phyloP scores from a whole-genome alignment of 1,140 invertebrate genomes.

The Holcopasites calliopsidis region DNA sequence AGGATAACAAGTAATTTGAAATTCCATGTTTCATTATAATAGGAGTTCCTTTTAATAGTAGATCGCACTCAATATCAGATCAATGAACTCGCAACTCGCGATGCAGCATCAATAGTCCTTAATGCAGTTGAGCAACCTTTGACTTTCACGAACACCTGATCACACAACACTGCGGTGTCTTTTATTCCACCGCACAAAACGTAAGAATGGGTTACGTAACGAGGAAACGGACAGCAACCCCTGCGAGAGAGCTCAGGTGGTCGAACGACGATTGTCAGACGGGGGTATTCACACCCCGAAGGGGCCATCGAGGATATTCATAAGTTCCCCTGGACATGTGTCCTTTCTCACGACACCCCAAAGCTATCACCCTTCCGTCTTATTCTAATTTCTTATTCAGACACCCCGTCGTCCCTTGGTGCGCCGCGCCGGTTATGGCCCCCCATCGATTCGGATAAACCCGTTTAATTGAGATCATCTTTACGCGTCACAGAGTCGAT shows the following conservation, averaged over 20 bases:
- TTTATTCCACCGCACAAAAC: constrained; percentile 20
- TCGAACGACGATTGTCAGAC: constrained; percentile 59
- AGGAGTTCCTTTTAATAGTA: too few relatives aligned
- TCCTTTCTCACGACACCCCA: constrained; percentile 68
- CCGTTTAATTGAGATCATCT: constrained; percentile 76
- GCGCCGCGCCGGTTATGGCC: constrained; percentile 63
- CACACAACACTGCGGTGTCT: background rate
- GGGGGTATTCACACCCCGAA: constrained; percentile 64
- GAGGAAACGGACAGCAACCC: constrained; percentile 52
- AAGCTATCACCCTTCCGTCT: constrained; percentile 61
- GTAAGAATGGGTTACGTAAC: constrained; percentile 38
- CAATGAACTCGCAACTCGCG: too few relatives aligned
- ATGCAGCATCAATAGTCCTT: too few relatives aligned
- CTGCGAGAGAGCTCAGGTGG: constrained; percentile 63
- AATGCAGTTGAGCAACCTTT: background rate
- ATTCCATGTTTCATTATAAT: too few relatives aligned
- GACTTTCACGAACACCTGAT: constrained; percentile 41
- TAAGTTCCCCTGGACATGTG: constrained; percentile 35
- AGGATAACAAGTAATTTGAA: too few relatives aligned
- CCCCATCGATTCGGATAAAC: constrained; percentile 72
- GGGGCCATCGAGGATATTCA: constrained; percentile 34
- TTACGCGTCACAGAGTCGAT: constrained; percentile 58
- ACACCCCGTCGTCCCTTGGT: constrained; percentile 55
- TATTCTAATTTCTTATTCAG: constrained; percentile 70
- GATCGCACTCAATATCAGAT: too few relatives aligned